Evolutionary conservation across 2,888 invertebrate genomes (phyloP).

Genomic region (Ophion costatus): DNA sequence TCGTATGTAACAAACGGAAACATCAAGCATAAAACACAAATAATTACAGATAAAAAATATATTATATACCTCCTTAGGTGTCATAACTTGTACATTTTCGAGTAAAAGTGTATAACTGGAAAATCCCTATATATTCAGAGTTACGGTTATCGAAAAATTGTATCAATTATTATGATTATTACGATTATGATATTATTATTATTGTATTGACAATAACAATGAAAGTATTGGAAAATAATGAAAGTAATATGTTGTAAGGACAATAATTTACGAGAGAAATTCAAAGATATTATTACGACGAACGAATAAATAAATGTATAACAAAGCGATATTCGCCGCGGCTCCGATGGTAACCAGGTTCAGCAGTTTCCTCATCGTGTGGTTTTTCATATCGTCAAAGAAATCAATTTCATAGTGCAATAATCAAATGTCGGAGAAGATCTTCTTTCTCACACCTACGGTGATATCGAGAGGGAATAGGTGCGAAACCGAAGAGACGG

Average conservation of each 20-base stretch:
- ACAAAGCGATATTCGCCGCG: slow-evolving; percentile 50
- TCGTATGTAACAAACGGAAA: slow-evolving; percentile 56
- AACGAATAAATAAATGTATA: slow-evolving; percentile 35
- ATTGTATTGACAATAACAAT: slow-evolving; percentile 79
- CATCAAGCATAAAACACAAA: slow-evolving; percentile 15
- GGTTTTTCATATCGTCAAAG: slow-evolving; percentile 36
- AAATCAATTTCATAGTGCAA: slow-evolving; percentile 55
- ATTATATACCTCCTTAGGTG: slow-evolving; percentile 58
- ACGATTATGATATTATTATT: slow-evolving; percentile 46
- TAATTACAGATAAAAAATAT: slow-evolving; percentile 37
- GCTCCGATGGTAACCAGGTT: slow-evolving; percentile 46
- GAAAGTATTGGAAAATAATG: slow-evolving; percentile 70
- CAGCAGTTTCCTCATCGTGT: slow-evolving; percentile 33
- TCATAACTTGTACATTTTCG: slow-evolving; percentile 71
- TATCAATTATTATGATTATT: slow-evolving; percentile 76
- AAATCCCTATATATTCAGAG: slow-evolving; percentile 45
- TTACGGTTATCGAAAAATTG: slow-evolving; percentile 62
- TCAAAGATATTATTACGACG: slow-evolving; percentile 48
- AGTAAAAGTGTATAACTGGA: slow-evolving; percentile 55
- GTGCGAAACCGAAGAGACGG: slow-evolving; percentile 21
- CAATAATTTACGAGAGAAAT: slow-evolving; percentile 73
- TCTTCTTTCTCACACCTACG: not conserved
- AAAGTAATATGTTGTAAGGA: slow-evolving; percentile 78
- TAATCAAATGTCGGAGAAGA: slow-evolving; percentile 39
- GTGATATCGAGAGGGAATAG: slow-evolving; percentile 33